Base-by-base conservation (phyloP, 2,113 vertebrate genomes). In the Oryzias woworae region DNA sequence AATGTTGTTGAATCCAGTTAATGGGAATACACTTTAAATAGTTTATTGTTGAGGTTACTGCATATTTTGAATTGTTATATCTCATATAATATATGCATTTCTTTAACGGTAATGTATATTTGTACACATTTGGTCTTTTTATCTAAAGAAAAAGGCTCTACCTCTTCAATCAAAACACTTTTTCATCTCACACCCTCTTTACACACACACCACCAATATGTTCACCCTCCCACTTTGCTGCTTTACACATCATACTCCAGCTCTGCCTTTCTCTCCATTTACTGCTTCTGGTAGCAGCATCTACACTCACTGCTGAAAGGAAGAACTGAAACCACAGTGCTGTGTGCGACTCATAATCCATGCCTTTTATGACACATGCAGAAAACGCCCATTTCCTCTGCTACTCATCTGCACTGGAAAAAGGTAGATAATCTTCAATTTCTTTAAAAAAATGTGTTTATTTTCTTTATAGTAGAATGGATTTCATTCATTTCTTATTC, bases 91-190 rank as follows among this genome's bases (percentile, higher is more conserved):
- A 15, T 26, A 20, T 20, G 20, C 20, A 6, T 28, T 28, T 16
- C 15, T 36, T 36, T 36, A 36, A 7, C 10, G 28, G 3, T 7
- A 17, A 15, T 4, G 12, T 7, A 46, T 58, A 45, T 14, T 5
- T 23, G 15, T 55, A 5, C 23, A 16, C 6, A 28, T 36, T 3
- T 64, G 7, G 48, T 51, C 8, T 46, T 52, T 56, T 4, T 46
- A 3, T 16, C 20, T 28, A n/a, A 15, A 61, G 6, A 76, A 80
- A 71, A 64, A 53, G 59, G 69, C 52, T 26, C 75, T 86, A 73
- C 75, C 66, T 43, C 86, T 89, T 90, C 89, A 90, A 90, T 42
- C 81, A 28, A 84, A 75, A 62, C 71, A 81, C 62, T 71, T 82
- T 77, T 77, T 49, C 57, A 71, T 67, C 65, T 58, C 57, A 57